These are phyloP conservation scores for Tupaia chinensis DNA, from an alignment of 2,113 vertebrate species.

Conservation along the genomic window DNA sequence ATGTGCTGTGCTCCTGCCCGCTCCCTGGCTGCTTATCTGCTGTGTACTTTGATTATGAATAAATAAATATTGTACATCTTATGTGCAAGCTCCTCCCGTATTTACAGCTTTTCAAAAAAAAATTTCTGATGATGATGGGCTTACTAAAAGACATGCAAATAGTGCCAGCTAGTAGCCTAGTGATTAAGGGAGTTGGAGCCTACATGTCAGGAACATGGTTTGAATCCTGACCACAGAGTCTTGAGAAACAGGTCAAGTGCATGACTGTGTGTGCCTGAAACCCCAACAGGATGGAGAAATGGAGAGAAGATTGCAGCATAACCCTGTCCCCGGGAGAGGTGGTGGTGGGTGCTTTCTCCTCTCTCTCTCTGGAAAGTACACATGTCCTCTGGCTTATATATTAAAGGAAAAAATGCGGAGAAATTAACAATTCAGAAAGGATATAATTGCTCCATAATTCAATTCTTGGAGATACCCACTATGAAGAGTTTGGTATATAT, in stretches of 20 bases:
- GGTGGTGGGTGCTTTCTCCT: too few species aligned
- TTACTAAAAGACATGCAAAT: slow-evolving; percentile 6
- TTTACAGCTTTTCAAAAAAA: neutral
- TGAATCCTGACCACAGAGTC: too few species aligned
- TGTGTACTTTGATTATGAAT: neutral
- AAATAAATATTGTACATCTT: neutral
- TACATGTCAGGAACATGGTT: too few species aligned
- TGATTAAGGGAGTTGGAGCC: too few species aligned
- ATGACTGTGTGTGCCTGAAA: too few species aligned
- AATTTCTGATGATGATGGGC: neutral
- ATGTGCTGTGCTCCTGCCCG: neutral
- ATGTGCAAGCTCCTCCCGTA: neutral
- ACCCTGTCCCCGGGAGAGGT: too few species aligned
- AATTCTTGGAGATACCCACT: neutral
- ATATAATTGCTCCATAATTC: neutral
- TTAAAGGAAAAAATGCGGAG: too few species aligned
- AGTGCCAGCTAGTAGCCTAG: neutral
- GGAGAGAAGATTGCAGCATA: too few species aligned
- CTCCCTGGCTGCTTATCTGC: neutral
- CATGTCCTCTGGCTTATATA: too few species aligned
- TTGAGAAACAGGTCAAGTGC: too few species aligned
- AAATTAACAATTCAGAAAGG: neutral
- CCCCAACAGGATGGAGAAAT: too few species aligned
- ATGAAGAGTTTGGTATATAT: neutral
- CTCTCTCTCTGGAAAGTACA: too few species aligned